These are phyloP conservation scores for Metaphire vulgaris DNA, from an alignment of 1,140 invertebrate genomes.

Conservation along the genomic window DNA sequence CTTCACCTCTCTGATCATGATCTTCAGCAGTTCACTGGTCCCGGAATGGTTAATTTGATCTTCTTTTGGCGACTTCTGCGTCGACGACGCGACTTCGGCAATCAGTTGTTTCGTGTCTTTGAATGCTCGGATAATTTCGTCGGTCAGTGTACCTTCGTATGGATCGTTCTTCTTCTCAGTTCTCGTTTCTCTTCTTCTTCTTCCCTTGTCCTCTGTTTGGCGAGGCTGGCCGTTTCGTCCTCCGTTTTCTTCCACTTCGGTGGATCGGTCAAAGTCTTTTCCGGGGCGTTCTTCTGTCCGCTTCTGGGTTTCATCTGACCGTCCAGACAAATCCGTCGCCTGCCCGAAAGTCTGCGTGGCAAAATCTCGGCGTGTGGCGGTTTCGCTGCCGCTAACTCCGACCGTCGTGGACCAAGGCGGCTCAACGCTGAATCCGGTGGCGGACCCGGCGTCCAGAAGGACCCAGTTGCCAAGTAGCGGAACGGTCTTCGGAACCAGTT, in stretches of 20 bases:
- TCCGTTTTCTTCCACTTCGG: background rate
- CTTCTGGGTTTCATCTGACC: background rate
- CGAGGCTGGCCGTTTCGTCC: background rate
- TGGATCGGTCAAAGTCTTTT: background rate
- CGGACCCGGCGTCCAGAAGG: background rate
- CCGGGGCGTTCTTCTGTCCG: background rate
- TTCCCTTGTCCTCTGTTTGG: background rate
- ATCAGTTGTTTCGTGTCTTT: background rate
- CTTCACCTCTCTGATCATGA: background rate
- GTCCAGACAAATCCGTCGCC: background rate
- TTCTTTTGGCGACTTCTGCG: background rate
- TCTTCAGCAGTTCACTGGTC: background rate
- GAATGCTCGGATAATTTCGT: background rate
- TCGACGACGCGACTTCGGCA: background rate
- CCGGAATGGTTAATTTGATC: too few relatives aligned
- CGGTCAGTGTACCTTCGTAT: background rate
- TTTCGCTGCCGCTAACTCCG: background rate
- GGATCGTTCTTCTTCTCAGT: background rate
- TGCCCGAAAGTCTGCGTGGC: background rate
- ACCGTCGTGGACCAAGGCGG: background rate
- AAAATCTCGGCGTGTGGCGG: background rate
- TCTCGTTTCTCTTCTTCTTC: background rate
- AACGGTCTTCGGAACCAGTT: background rate
- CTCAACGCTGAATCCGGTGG: background rate
- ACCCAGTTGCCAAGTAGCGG: background rate